Conservation (phyloP, 30 jellyfish, hydroid and myxozoan species). For the Aurelia coerulea region DNA sequence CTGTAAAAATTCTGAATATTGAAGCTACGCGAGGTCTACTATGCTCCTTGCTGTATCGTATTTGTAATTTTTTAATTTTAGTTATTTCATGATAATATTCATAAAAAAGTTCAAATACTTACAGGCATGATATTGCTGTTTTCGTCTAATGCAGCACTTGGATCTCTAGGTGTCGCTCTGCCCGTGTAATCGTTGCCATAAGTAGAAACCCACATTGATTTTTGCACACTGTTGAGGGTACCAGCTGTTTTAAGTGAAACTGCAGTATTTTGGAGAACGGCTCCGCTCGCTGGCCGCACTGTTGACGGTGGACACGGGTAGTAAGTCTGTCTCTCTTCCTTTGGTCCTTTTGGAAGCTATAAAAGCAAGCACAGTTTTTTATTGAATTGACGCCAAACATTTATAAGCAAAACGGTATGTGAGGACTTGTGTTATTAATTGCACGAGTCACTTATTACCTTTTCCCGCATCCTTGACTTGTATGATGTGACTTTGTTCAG, state of each 20-base stretch:
- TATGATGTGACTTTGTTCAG: too few relatives aligned
- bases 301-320: constrained; percentile 82
- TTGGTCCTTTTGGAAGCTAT: constrained; percentile 81
- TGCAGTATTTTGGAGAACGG: constrained; percentile 48
- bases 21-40: too few relatives aligned
- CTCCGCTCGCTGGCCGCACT: constrained; percentile 72
- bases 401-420: too few relatives aligned
- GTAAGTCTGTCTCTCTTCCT: constrained; percentile 55
- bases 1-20: too few relatives aligned
- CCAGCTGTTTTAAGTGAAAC: constrained; percentile 68
- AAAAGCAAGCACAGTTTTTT: not conserved
- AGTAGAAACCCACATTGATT: constrained; percentile 70
- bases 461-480: too few relatives aligned
- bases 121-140: not conserved
- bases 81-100: too few relatives aligned
- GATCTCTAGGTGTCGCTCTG: constrained; percentile 5
- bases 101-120: not conserved
- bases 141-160: not conserved
- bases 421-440: too few relatives aligned
- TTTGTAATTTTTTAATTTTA: too few relatives aligned
- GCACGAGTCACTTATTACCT: too few relatives aligned
- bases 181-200: constrained; percentile 57
- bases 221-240: constrained; percentile 39
- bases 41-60: too few relatives aligned
- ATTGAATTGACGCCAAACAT: too few relatives aligned